Evolutionary conservation across 2,113 vertebrate genomes (phyloP).

Genomic region (Etheostoma spectabile): DNA sequence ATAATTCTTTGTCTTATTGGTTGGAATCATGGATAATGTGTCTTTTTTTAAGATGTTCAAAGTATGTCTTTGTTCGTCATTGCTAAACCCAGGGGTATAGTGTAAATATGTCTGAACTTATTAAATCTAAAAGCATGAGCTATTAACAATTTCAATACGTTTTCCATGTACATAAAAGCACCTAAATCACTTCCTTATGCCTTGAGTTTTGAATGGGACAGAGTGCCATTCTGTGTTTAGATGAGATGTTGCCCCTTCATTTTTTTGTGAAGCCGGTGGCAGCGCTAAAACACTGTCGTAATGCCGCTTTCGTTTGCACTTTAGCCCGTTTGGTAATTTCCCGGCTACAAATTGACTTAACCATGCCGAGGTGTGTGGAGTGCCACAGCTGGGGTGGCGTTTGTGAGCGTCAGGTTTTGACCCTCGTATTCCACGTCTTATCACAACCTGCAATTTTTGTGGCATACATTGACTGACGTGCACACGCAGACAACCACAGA

Average conservation of each 20-base stretch:
- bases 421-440: background rate
- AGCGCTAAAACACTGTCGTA: background rate
- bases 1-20: background rate
- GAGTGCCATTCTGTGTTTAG: background rate
- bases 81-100: background rate
- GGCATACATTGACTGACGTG: background rate
- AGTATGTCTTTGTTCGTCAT: background rate
- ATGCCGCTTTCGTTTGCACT: background rate
- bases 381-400: background rate
- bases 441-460: background rate
- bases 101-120: background rate
- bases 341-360: slow-evolving; percentile 14
- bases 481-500: background rate
- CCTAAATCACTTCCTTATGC: background rate
- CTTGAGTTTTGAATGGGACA: background rate
- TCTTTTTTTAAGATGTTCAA: too few relatives aligned
- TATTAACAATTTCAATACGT: background rate
- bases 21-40: background rate
- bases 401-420: background rate
- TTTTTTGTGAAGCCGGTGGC: background rate
- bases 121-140: slow-evolving; percentile 5
- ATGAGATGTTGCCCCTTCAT: slow-evolving; percentile 4
- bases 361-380: slow-evolving; percentile 12
- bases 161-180: slow-evolving; percentile 28
- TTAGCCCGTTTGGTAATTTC: slow-evolving; percentile 40